phyloP scores from a whole-genome alignment of 2,797 vertebrate genomes.

The Ataeniobius toweri region DNA sequence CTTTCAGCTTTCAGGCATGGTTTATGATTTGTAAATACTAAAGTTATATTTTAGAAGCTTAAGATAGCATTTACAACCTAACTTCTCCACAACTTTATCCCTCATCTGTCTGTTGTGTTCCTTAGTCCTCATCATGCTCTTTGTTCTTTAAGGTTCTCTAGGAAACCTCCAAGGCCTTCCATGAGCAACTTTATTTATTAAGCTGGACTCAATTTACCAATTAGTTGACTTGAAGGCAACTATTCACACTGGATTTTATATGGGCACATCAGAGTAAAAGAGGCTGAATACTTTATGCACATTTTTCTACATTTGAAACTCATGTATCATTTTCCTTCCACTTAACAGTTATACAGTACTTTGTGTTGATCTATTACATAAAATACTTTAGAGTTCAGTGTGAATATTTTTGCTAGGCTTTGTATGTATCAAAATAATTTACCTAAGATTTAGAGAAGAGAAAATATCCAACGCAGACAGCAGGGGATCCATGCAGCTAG shows the following conservation, averaged over 20 bases:
- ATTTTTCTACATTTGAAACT: neutral
- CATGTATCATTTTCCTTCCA: neutral
- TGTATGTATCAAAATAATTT: neutral
- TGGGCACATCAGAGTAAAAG: neutral
- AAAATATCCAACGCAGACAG: accelerated
- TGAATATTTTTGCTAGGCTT: neutral
- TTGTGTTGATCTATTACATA: neutral
- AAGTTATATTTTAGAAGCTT: neutral
- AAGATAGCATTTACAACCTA: neutral
- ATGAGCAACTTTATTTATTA: neutral
- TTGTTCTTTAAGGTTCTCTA: neutral
- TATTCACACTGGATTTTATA: neutral
- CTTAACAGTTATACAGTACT: neutral
- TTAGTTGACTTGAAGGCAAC: neutral
- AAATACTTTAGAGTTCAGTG: neutral
- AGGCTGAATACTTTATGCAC: neutral
- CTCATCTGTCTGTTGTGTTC: neutral
- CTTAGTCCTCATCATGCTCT: neutral
- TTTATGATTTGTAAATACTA: too few relatives aligned
- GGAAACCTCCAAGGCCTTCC: neutral
- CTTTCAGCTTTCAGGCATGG: too few relatives aligned
- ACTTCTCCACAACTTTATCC: neutral
- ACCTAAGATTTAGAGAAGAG: conserved; percentile 34
- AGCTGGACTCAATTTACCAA: neutral
- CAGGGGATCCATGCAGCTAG: conserved; percentile 11